Percentiles rank a stretch among this genome's conserved stretches.
phyloP scores from a whole-genome alignment of 2,888 invertebrate genomes.

The Drosophila diplacantha region DNA sequence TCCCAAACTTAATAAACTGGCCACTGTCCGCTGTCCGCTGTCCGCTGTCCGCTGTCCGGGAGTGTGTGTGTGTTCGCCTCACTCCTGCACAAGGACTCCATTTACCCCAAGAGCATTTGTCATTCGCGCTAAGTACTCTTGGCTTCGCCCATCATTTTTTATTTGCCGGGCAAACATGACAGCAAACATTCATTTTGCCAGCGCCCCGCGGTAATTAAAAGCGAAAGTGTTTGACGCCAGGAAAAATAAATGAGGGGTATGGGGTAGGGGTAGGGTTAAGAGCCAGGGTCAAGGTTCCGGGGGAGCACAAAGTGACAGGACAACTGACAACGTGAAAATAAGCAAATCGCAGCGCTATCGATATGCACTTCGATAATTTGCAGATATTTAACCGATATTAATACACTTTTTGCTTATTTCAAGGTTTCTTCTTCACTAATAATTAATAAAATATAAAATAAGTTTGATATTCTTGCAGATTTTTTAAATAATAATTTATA shows the following conservation, averaged over 20 bases:
- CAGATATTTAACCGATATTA: no score
- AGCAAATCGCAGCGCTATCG: not conserved
- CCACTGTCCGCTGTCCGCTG: conserved; percentile 27
- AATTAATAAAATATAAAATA: no score
- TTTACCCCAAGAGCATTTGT: conserved; percentile 57
- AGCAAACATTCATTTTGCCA: conserved; percentile 65
- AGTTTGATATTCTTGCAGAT: not conserved
- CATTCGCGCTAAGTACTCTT: conserved; percentile 61
- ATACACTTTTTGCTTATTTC: no score
- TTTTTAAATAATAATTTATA: not conserved
- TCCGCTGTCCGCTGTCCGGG: conserved; percentile 6
- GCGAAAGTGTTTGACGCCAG: conserved; percentile 65
- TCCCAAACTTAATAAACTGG: conserved; percentile 61
- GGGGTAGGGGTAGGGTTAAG: not conserved
- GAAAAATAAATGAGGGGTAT: conserved; percentile 1
- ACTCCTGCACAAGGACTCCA: conserved; percentile 2
- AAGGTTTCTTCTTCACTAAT: no score
- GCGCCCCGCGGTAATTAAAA: conserved; percentile 64
- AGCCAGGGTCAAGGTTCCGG: not conserved
- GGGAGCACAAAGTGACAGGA: not conserved
- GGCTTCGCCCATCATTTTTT: conserved; percentile 27
- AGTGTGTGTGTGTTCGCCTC: conserved; percentile 19
- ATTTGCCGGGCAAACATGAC: conserved; percentile 61
- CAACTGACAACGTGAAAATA: not conserved
- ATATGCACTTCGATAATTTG: not conserved